phyloP scores from a whole-genome alignment of 2,888 invertebrate species.

The Flexamia atlantica region DNA sequence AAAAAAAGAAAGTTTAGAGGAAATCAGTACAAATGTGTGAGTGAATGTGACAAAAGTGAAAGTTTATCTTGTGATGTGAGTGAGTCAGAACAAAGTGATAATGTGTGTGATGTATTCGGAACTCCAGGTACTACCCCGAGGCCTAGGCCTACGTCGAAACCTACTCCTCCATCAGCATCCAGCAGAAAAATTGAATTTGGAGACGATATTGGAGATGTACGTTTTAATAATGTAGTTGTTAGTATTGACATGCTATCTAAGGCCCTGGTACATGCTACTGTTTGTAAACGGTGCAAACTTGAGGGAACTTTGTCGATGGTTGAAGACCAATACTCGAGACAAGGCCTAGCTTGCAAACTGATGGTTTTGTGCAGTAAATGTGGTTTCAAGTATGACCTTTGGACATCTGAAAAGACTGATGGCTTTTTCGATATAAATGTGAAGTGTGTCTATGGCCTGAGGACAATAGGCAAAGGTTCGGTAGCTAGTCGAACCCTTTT shows the following conservation, averaged over 20 bases:
- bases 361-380: not conserved
- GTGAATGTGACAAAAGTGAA: not conserved
- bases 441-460: conserved; percentile 12
- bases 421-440: conserved; percentile 13
- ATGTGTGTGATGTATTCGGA: not conserved
- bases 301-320: not conserved
- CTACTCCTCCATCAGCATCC: not conserved
- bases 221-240: not conserved
- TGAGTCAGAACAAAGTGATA: not conserved
- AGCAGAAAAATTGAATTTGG: not conserved
- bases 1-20: not conserved
- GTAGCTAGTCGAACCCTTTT: conserved; percentile 4
- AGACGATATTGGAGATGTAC: not conserved
- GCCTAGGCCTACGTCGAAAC: not conserved
- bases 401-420: not conserved
- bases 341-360: conserved; percentile 4
- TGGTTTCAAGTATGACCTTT: not conserved
- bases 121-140: not conserved
- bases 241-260: not conserved
- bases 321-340: not conserved
- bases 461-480: conserved; percentile 19
- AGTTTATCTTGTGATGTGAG: not conserved
- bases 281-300: conserved; percentile 4
- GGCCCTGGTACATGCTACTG: not conserved
- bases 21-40: not conserved